Evolutionary conservation across 2,113 vertebrate genomes (phyloP), one percentile per base, ranked within the genome.

Genomic region (Nannospalax galili): DNA sequence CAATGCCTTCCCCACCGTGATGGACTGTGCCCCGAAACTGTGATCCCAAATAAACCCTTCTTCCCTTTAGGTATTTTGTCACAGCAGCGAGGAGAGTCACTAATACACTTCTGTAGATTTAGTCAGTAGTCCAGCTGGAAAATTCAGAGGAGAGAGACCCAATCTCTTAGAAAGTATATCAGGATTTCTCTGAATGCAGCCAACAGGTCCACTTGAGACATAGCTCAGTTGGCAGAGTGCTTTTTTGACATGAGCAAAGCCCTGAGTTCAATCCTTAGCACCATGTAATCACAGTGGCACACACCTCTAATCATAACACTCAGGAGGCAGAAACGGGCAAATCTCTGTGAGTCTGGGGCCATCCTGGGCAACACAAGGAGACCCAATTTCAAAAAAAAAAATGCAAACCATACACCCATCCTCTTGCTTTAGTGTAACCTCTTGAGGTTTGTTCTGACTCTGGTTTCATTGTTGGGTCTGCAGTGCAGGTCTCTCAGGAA

Each of bases 61-160:
- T 48, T n/a, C n/a, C n/a, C n/a, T n/a, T n/a, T 10, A 35, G 9
- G 20, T n/a, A 58, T 58, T 60, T 40, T 32, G 10, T 35, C 42
- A 9, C 22, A 28, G 19, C 79, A 85, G 35, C 12, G 40, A 84
- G 81, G 42, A 45, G 8, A 20, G 62, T 45, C 28, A 67, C 5
- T 0, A 1, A 45, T 60, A 9, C 60, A 48, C 7, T n/a, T 16
- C 60, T 28, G 1, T 30, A 4, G 73, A 62, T 48, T 52, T 62
- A 10, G 48, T 32, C 32, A 80, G 22, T 58, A 42, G 22, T 3
- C 5, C 45, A 60, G 48, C 42, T 69, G 48, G 42, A 60, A 15
- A 35, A 37, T n/a, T 69, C 48, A n/a, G 42, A 62, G 16, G 32
- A 35, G 19, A 74, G 42, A n/a, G 67, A 40, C 7, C 17, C 40